A percentile compares a stretch with the other conserved stretches of the same genome.
These are phyloP conservation scores for Hemiscyllium ocellatum DNA, from an alignment of 2,113 vertebrate species.

Conservation along the genomic window DNA sequence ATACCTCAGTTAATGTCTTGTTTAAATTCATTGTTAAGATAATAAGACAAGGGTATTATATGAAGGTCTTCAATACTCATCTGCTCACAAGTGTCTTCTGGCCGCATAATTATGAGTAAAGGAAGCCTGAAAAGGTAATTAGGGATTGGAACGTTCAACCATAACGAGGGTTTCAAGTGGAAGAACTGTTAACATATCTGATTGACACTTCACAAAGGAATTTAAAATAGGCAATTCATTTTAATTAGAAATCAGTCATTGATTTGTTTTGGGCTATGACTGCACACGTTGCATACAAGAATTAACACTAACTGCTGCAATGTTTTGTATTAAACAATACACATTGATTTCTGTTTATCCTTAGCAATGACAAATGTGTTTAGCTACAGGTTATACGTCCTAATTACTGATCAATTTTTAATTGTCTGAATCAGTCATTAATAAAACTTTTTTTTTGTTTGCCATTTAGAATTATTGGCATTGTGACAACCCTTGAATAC, in stretches of 20 bases:
- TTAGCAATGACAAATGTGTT: not conserved
- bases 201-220: not conserved
- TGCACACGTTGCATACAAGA: not conserved
- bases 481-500: not conserved
- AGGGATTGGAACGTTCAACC: not conserved
- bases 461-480: not conserved
- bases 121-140: not conserved
- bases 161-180: not conserved
- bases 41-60: not conserved
- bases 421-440: not conserved
- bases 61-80: not conserved
- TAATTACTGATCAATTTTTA: not conserved
- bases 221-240: constrained; percentile 2
- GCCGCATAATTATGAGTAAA: not conserved
- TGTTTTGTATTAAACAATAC: not conserved
- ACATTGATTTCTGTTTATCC: not conserved
- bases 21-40: not conserved
- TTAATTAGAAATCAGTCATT: not conserved
- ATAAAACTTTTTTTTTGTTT: constrained; percentile 3
- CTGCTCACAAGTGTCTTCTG: not conserved
- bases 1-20: not conserved
- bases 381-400: not conserved
- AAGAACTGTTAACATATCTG: not conserved
- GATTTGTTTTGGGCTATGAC: not conserved
- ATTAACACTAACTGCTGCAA: not conserved